These are phyloP conservation scores for Plutella xylostella DNA, from an alignment of 2,888 invertebrate genomes.

Conservation along the genomic window DNA sequence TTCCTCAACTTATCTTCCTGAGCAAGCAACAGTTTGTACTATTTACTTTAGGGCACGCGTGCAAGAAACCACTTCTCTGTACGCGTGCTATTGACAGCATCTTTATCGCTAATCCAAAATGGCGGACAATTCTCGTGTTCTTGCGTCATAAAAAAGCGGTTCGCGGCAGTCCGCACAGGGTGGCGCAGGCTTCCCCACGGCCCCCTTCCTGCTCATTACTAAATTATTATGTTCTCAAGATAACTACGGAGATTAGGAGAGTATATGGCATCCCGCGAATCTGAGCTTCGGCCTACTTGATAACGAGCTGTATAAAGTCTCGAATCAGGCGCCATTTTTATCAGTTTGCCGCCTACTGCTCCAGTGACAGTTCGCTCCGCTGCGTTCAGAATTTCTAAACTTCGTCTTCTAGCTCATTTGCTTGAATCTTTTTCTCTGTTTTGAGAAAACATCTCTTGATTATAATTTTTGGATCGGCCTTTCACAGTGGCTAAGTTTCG, in stretches of 20 bases:
- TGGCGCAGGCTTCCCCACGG: conserved; percentile 2
- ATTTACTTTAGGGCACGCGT: background rate
- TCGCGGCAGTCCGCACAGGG: conserved; percentile 28
- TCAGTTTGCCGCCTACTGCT: conserved; percentile 38
- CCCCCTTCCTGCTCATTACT: background rate
- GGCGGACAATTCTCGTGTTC: background rate
- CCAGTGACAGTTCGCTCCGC: conserved; percentile 26
- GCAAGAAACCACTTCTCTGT: background rate
- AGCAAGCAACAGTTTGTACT: background rate
- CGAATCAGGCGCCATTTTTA: conserved; percentile 22
- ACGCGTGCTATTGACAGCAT: background rate
- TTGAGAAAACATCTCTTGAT: conserved; percentile 12
- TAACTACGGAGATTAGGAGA: background rate
- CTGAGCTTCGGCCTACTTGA: conserved; percentile 26
- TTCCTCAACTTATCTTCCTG: too few species aligned
- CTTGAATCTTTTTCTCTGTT: conserved; percentile 17
- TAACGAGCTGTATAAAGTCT: conserved; percentile 46
- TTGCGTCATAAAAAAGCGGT: conserved; percentile 34
- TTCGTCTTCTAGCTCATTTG: conserved; percentile 5
- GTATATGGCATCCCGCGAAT: conserved; percentile 26
- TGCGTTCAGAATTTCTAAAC: conserved; percentile 1
- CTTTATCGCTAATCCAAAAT: background rate
- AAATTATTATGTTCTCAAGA: background rate
- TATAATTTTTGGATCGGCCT: background rate
- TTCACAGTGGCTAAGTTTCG: conserved; percentile 5